Conservation (phyloP, 2,113 vertebrate species). For the Seriola dumerili region DNA sequence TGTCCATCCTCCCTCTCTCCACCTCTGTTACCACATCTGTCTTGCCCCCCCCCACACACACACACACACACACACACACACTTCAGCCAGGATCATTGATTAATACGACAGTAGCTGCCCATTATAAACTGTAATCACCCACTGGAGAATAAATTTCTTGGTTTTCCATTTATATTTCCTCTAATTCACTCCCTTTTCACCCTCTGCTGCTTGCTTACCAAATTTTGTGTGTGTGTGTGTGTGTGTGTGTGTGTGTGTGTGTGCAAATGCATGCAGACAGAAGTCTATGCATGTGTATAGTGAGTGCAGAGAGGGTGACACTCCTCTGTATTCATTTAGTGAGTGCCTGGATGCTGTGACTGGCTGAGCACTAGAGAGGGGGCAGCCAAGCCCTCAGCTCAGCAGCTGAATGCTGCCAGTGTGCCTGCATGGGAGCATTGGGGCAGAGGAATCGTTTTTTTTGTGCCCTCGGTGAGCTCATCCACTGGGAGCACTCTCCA, state of each 20-base stretch:
- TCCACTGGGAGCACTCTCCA: slow-evolving; percentile 61
- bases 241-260: no score
- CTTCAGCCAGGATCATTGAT: slow-evolving; percentile 65
- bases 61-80: no score
- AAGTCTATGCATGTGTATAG: slow-evolving; percentile 27
- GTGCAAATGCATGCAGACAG: slow-evolving; percentile 9
- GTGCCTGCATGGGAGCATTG: slow-evolving; percentile 59
- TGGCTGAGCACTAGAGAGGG: slow-evolving; percentile 56
- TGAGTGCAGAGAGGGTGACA: slow-evolving; percentile 13
- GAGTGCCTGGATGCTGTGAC: slow-evolving; percentile 51
- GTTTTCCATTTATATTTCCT: slow-evolving; percentile 31
- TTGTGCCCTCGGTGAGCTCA: slow-evolving; percentile 60
- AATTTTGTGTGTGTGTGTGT: not conserved
- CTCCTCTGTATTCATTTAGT: slow-evolving; percentile 63
- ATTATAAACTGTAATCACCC: slow-evolving; percentile 62
- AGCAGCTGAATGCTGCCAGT: slow-evolving; percentile 68
- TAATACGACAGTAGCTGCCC: slow-evolving; percentile 56
- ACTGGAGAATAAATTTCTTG: slow-evolving; percentile 34
- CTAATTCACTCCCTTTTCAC: slow-evolving; percentile 34
- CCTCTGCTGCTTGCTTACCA: slow-evolving; percentile 25
- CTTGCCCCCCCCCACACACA: not conserved
- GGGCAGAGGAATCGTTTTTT: slow-evolving; percentile 68
- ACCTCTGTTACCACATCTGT: not conserved
- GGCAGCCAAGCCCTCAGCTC: slow-evolving; percentile 63
- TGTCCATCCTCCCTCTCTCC: slow-evolving; percentile 21